Evolutionary conservation across 53 echinoderm and acorn worm genomes (phyloP), one percentile per base, ranked within the genome.

Genomic region (Henricia sp.): DNA sequence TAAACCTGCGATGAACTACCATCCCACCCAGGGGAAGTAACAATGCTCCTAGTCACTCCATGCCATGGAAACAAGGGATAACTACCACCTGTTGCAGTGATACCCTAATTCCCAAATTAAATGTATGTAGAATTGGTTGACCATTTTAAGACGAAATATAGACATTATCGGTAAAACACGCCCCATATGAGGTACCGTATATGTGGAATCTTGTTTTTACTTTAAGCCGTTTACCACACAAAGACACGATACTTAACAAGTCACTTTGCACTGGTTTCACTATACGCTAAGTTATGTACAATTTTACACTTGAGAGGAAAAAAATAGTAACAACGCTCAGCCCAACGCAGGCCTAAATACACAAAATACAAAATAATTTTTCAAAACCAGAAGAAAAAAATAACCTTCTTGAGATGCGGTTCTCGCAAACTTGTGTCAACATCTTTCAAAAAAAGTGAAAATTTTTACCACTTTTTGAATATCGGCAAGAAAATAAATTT

Each of bases 261-360:
- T 50, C 29, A 80, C 80, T 77, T 63, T 46, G 80, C 64, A 80
- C 80, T 62, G 41, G 80, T 62, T 80, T 80, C 21, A 46, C 63
- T 64, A 63, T 63, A n/a, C n/a, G 64, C 63, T 64, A 80, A 80
- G 46, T 64, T 80, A 80, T 80, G 34, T 80, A 80, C 80, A 80
- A 63, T 80, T 71, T 70, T 80, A 80, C 80, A 80, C 80, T 40
- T 43, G 64, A 63, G 39, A 65, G 24, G 50, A 64, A 63, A 33
- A 69, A 24, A 75, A 37, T 19, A 57, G 19, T 24, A 63, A 65
- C 44, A 6, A 21, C 46, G 13, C 64, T 80, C 80, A 80, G 80
- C 80, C 63, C 30, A 48, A 35, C 34, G 64, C 50, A 80, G 80
- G 63, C 64, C 10, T 19, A 63, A 32, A 46, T 46, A 43, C 33